phyloP scores from a whole-genome alignment of 2,888 invertebrate species.

The Mayetiola destructor region DNA sequence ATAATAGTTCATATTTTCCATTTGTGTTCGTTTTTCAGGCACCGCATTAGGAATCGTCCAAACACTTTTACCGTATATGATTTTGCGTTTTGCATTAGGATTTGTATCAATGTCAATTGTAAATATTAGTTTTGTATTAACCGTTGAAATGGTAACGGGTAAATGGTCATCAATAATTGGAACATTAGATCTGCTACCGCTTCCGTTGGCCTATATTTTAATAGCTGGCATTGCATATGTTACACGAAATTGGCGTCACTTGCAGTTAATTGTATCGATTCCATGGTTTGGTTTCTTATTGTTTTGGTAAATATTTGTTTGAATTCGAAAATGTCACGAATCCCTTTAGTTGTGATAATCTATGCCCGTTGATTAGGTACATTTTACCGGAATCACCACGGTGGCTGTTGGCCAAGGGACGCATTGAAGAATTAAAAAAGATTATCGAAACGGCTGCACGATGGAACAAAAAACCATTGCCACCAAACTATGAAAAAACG shows the following conservation, averaged over 20 bases:
- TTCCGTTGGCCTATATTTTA: constrained; percentile 43
- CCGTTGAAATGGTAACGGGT: constrained; percentile 49
- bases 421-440: constrained; percentile 47
- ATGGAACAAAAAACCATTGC: constrained; percentile 47
- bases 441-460: constrained; percentile 50
- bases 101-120: constrained; percentile 45
- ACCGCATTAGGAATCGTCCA: constrained; percentile 43
- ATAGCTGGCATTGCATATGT: constrained; percentile 46
- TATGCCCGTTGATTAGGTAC: constrained; percentile 47
- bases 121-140: constrained; percentile 55
- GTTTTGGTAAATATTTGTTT: constrained; percentile 36
- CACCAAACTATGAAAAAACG: constrained; percentile 52
- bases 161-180: constrained; percentile 50
- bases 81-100: constrained; percentile 42
- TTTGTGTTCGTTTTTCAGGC: constrained; percentile 23
- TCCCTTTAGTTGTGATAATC: not conserved
- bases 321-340: not conserved
- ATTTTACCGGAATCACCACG: constrained; percentile 63
- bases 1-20: not conserved
- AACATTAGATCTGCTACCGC: constrained; percentile 46
- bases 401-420: constrained; percentile 58
- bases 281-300: constrained; percentile 41
- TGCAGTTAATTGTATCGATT: constrained; percentile 41
- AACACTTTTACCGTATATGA: constrained; percentile 43
- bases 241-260: constrained; percentile 42